Conservation (phyloP, 2,113 vertebrate genomes). For the Urocitellus parryii region DNA sequence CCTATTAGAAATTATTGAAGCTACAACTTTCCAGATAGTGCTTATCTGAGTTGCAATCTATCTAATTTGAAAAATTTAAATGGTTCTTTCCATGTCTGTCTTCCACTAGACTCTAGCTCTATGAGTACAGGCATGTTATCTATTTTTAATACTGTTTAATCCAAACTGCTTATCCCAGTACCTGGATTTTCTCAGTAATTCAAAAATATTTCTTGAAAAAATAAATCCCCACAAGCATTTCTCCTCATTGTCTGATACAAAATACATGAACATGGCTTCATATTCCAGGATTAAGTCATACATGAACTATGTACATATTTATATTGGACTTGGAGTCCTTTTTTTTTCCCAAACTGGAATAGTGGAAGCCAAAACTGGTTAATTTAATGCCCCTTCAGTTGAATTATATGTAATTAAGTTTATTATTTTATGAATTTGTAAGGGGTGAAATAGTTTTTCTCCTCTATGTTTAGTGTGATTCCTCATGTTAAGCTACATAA, state of each 20-base stretch:
- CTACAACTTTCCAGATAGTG: not conserved
- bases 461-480: not conserved
- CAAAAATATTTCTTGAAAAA: not conserved
- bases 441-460: not conserved
- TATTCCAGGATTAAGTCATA: not conserved
- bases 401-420: conserved; percentile 9
- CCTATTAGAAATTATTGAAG: not conserved
- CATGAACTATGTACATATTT: not conserved
- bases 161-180: not conserved
- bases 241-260: not conserved
- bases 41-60: not conserved
- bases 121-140: not conserved
- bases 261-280: not conserved
- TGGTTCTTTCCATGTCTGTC: not conserved
- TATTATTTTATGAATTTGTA: conserved; percentile 36
- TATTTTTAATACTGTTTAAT: not conserved
- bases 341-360: conserved; percentile 7
- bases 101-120: not conserved
- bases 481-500: not conserved
- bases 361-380: not conserved
- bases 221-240: not conserved
- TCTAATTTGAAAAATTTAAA: not conserved
- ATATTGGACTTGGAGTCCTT: not conserved
- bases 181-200: not conserved
- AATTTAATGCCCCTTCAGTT: not conserved